Evolutionary conservation across 2,113 vertebrate genomes (phyloP), one percentile per base, ranked within the genome.

Genomic region (Eupsittula cactorum): DNA sequence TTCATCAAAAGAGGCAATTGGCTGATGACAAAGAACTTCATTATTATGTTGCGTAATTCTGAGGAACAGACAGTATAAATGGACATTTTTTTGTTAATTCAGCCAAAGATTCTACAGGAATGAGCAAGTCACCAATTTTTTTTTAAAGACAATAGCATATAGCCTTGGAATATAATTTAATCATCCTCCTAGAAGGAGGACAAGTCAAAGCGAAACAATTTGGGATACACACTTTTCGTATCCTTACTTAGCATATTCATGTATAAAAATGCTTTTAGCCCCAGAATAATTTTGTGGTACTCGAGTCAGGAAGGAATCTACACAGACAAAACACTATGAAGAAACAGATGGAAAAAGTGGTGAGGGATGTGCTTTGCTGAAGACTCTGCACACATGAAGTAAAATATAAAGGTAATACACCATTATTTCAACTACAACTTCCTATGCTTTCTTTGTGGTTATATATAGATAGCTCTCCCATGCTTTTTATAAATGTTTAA

Each of bases 401-500:
- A 60, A 82, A 90, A 88, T n/a, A 73, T 19, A 92, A 93, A 81
- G 25, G 41, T 53, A 92, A 91, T 23, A 82, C 7, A 42, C 57
- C 42, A 64, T 82, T 92, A 91, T 57, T 89, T 92, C 78, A 85
- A 84, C 50, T 52, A 64, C 41, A 86, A 17, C 39, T 59, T 93
- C 83, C 76, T 55, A 6, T 67, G 60, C 37, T 74, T 91, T 69
- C 76, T 81, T 82, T 84, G 76, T 92, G 70, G 75, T 71, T 90
- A 79, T 50, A 82, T 33, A 87, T 4, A 92, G 81, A 89, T 47
- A 68, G 42, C 23, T 84, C 87, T 83, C 47, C 35, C 60, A 68
- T 21, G 60, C 28, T 68, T 82, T 85, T 82, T 37, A 87, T 89
- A 79, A 91, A 92, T 89, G 74, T 89, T 93, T 95, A 76, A 65